phyloP scores from a whole-genome alignment of 92 coral and sea anemone genomes.

The Parazoanthus darwini region DNA sequence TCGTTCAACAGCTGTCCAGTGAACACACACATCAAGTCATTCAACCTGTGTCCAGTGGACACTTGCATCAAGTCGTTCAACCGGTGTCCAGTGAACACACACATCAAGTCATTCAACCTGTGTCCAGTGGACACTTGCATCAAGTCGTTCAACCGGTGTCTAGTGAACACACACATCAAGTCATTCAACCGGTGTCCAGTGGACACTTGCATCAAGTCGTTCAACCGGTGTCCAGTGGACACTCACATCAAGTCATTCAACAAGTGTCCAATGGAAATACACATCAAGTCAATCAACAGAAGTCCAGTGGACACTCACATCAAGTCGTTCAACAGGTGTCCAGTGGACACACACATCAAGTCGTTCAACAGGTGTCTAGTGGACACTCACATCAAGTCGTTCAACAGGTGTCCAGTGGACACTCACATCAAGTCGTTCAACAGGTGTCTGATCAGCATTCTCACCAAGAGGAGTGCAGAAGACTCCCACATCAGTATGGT shows the following conservation, averaged over 20 bases:
- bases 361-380: neutral
- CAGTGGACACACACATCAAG: neutral
- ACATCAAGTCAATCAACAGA: neutral
- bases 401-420: slow-evolving; percentile 3
- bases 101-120: neutral
- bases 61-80: neutral
- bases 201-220: neutral
- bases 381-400: neutral
- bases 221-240: neutral
- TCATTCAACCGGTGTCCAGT: neutral
- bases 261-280: neutral
- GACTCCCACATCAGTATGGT: neutral
- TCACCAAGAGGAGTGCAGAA: neutral
- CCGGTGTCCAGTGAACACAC: neutral
- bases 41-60: too few species aligned
- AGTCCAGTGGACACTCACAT: neutral
- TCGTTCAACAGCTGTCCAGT: too few species aligned
- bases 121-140: neutral
- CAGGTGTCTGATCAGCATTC: neutral
- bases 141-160: neutral
- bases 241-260: neutral
- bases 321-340: neutral
- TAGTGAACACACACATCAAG: neutral
- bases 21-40: neutral
- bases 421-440: neutral